Evolutionary conservation across 2,888 invertebrate genomes (phyloP), one percentile per base, ranked within the genome.

Genomic region (Lumbricus terrestris): DNA sequence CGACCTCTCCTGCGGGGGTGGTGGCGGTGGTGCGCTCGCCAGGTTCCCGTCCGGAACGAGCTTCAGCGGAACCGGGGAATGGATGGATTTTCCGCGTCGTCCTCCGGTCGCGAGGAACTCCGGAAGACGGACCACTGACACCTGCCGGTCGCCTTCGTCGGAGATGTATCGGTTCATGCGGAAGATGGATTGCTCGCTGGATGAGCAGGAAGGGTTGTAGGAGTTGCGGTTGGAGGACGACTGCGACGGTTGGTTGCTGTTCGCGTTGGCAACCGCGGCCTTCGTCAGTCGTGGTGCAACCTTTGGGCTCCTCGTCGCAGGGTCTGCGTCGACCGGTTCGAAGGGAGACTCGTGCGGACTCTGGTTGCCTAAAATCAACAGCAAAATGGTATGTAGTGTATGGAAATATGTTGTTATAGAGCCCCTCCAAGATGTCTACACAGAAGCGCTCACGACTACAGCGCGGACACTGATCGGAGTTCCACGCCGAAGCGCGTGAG

Each of bases 131-230:
- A 37, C 38, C 15, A 82, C n/a, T 15, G 37, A 20, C 6, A 54
- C 34, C 37, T 42, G 37, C 23, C 83, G 13, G 90, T 90, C 90
- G n/a, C 90, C 83, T 5, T 83, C 38, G 85, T 90, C 90, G 29
- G 82, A 38, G 23, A 90, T 90, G 85, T 90, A 90, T 15, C 90
- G 82, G 34, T 38, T 35, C 90, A 90, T 90, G 3, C 90, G 38
- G 40, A 83, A 90, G 83, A 82, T 38, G 83, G 82, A 82, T 33
- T 90, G 90, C 15, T 90, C 90, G 11, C 88, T 88, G 4, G 88
- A 40, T 33, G 42, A 35, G 85, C 40, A 35, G 3, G 40, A 33
- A 13, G 89, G 54, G 33, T 33, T 37, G n/a, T 83, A 37, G 34
- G 37, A 16, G 83, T 83, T 38, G 42, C 34, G 83, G 23, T 37